Evolutionary conservation across 2,888 invertebrate genomes (phyloP).

Genomic region (Polietes domitor): DNA sequence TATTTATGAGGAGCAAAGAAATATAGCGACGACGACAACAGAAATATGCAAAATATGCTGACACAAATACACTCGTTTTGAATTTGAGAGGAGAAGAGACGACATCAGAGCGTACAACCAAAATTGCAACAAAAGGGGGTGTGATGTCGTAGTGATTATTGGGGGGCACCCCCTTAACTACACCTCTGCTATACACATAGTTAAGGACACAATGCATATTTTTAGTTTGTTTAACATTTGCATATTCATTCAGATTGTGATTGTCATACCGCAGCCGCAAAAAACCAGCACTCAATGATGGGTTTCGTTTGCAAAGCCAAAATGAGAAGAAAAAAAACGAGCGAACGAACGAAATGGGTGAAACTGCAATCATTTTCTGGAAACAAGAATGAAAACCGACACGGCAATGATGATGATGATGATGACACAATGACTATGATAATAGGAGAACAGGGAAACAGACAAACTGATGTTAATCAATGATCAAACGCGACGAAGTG

Average conservation of each 20-base stretch:
- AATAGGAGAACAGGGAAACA: too few relatives aligned
- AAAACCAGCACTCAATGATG: too few relatives aligned
- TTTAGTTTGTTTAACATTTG: conserved; percentile 21
- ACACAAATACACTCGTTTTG: not conserved
- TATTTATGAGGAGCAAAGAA: not conserved
- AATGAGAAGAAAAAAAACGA: not conserved
- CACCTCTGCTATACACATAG: not conserved
- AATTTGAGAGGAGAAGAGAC: too few relatives aligned
- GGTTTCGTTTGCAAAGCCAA: too few relatives aligned
- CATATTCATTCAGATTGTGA: not conserved
- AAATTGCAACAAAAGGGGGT: not conserved
- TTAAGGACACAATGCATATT: not conserved
- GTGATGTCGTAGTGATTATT: too few relatives aligned
- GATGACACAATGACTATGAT: not conserved
- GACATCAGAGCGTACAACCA: not conserved
- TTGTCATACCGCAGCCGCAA: not conserved
- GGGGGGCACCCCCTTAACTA: not conserved
- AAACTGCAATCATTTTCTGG: not conserved
- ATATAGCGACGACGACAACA: not conserved
- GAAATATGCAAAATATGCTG: conserved; percentile 1
- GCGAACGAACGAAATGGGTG: not conserved
- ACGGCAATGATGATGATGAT: not conserved
- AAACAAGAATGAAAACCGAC: not conserved
- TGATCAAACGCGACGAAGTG: too few relatives aligned
- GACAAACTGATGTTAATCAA: too few relatives aligned